phyloP scores from a whole-genome alignment of 2,888 invertebrate genomes.

The Pseudococcus jackbeardsleyi region DNA sequence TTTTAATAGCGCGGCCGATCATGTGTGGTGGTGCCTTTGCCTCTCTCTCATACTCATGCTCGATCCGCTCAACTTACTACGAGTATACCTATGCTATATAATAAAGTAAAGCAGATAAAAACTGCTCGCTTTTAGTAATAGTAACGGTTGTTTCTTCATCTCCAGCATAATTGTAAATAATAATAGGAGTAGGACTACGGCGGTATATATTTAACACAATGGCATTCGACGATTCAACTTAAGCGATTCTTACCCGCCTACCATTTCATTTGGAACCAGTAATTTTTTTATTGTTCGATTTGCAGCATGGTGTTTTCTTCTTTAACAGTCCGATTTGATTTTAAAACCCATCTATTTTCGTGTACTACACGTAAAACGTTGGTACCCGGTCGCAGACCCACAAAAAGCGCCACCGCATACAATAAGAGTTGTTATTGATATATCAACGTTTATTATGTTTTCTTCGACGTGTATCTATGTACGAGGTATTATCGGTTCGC shows the following conservation, averaged over 20 bases:
- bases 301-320: constrained; percentile 51
- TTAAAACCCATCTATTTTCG: constrained; percentile 6
- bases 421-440: constrained; percentile 44
- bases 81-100: not conserved
- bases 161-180: constrained; percentile 63
- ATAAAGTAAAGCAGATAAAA: constrained; percentile 61
- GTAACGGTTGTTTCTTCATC: constrained; percentile 64
- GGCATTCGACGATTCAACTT: constrained; percentile 64
- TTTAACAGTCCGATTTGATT: constrained; percentile 14
- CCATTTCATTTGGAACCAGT: constrained; percentile 65
- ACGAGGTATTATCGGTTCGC: constrained; percentile 29
- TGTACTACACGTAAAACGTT: not conserved
- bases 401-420: not conserved
- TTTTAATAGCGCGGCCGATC: constrained; percentile 59
- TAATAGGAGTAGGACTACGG: constrained; percentile 60
- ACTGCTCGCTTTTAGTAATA: constrained; percentile 59
- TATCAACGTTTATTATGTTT: constrained; percentile 30
- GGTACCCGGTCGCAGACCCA: not conserved
- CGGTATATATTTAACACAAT: constrained; percentile 65
- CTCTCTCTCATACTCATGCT: too few relatives aligned
- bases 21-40: constrained; percentile 54
- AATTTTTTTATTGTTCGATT: constrained; percentile 64
- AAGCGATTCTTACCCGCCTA: constrained; percentile 64
- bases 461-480: not conserved
- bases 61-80: not conserved